phyloP scores from a whole-genome alignment of 2,888 invertebrate species.

The Ochropleura plecta region DNA sequence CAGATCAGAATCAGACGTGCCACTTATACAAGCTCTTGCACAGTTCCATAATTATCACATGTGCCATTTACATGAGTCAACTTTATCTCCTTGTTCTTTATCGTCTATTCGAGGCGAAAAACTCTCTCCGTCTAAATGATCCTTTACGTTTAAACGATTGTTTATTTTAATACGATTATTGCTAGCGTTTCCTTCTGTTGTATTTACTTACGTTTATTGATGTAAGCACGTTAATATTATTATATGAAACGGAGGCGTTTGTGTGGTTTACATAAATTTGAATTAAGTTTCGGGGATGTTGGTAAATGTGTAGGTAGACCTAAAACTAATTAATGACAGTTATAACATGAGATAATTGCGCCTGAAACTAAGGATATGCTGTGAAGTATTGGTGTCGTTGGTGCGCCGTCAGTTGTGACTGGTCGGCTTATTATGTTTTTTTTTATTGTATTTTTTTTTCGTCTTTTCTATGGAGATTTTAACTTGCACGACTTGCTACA shows the following conservation, averaged over 20 bases:
- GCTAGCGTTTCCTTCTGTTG: constrained; percentile 24
- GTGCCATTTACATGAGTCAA: background rate
- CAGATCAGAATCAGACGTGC: too few relatives aligned
- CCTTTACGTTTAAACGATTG: constrained; percentile 10
- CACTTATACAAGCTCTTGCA: too few relatives aligned
- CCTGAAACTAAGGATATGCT: too few relatives aligned
- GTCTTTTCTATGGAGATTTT: too few relatives aligned
- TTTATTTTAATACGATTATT: constrained; percentile 46
- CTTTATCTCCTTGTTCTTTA: background rate
- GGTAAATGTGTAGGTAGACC: too few relatives aligned
- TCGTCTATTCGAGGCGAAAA: background rate
- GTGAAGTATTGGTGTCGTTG: too few relatives aligned
- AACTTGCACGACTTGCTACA: too few relatives aligned
- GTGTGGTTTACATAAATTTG: constrained; percentile 29
- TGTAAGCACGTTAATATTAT: constrained; percentile 28
- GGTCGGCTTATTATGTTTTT: too few relatives aligned
- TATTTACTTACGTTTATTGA: constrained; percentile 38
- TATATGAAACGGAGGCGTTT: constrained; percentile 8
- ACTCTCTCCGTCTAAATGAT: background rate
- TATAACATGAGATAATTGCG: too few relatives aligned
- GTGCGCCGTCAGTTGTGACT: too few relatives aligned
- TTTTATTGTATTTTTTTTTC: too few relatives aligned
- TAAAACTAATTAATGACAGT: too few relatives aligned
- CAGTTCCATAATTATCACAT: background rate
- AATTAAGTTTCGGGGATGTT: constrained; percentile 8